A percentile compares a stretch with the other conserved stretches of the same genome.
Evolutionary conservation across 2,888 invertebrate genomes (phyloP).

Genomic region (Agonopterix alstromeriana): DNA sequence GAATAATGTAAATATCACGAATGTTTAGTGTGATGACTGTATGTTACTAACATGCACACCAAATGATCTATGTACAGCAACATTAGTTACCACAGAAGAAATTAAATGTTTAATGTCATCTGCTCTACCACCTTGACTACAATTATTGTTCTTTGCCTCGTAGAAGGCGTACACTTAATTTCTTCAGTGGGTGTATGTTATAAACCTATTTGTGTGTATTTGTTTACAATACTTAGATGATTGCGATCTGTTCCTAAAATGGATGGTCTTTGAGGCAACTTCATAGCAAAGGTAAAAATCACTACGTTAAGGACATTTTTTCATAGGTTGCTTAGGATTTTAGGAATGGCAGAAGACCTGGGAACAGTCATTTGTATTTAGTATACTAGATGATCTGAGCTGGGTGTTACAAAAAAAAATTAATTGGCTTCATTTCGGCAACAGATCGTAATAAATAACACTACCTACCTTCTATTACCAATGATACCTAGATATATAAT

Average conservation of each 20-base stretch:
- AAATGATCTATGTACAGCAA: neutral
- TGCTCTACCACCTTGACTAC: too few relatives aligned
- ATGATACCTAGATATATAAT: conserved; percentile 31
- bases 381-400: conserved; percentile 62
- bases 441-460: conserved; percentile 70
- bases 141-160: too few relatives aligned
- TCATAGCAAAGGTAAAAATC: conserved; percentile 3
- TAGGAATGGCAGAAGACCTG: conserved; percentile 4
- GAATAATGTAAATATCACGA: neutral
- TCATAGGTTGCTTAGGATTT: neutral
- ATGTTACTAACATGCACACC: too few relatives aligned
- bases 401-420: conserved; percentile 59
- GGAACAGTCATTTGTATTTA: conserved; percentile 14
- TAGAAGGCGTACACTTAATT: neutral
- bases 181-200: conserved; percentile 3
- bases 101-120: neutral
- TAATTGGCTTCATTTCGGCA: conserved; percentile 74
- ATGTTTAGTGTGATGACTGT: neutral
- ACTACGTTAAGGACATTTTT: conserved; percentile 6
- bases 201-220: conserved; percentile 22
- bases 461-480: conserved; percentile 30
- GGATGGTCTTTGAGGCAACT: conserved; percentile 40
- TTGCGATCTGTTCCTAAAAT: conserved; percentile 76
- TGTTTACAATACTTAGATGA: conserved; percentile 44
- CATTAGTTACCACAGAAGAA: neutral